These are phyloP conservation scores for Pempheris klunzingeri DNA, from an alignment of 2,797 vertebrate genomes.

Conservation along the genomic window DNA sequence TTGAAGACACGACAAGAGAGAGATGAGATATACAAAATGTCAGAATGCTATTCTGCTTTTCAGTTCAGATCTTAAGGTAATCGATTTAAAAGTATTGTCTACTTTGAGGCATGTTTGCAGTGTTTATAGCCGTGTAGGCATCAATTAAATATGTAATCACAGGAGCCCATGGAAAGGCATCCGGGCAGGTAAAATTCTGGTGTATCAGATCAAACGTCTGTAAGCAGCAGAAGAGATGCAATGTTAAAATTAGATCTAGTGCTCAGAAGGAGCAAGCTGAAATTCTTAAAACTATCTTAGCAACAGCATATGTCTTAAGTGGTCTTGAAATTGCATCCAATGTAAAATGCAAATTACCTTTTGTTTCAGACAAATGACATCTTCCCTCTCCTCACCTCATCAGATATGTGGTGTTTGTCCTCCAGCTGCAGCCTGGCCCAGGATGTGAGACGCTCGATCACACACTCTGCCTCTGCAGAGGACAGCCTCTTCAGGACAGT, in stretches of 20 bases:
- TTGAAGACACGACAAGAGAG: slow-evolving; percentile 20
- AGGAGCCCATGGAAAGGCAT: neutral
- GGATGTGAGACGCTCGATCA: slow-evolving; percentile 87
- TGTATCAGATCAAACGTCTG: neutral
- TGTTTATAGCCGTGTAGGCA: neutral
- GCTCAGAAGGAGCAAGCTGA: neutral
- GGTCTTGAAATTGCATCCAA: neutral
- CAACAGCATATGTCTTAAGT: neutral
- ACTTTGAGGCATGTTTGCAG: neutral
- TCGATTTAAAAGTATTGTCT: neutral
- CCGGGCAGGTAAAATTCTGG: neutral
- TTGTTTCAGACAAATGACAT: neutral
- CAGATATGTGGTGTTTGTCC: slow-evolving; percentile 84
- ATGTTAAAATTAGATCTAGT: neutral
- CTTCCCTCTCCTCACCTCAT: slow-evolving; percentile 85
- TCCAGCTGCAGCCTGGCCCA: slow-evolving; percentile 90
- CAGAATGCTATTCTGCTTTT: neutral
- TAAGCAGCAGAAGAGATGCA: neutral
- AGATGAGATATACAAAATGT: slow-evolving; percentile 8
- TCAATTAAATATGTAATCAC: neutral
- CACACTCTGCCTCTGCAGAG: slow-evolving; percentile 83
- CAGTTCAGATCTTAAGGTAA: neutral
- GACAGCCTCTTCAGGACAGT: slow-evolving; percentile 87
- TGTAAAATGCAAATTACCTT: neutral
- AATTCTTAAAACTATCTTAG: slow-evolving; percentile 9